These are phyloP conservation scores for Seira musarum DNA, from an alignment of 2,888 invertebrate species.

Conservation along the genomic window DNA sequence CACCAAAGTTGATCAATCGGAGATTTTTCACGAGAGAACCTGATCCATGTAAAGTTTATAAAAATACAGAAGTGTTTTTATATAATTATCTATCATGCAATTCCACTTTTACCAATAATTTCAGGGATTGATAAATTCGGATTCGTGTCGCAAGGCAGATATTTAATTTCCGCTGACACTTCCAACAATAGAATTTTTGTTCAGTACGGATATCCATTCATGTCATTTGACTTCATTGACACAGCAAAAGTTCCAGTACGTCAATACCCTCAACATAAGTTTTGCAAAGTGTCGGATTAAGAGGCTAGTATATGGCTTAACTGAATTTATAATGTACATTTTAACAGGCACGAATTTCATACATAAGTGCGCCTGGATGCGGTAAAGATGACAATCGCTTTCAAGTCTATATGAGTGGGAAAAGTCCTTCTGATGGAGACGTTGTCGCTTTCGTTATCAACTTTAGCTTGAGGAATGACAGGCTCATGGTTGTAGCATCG, in stretches of 20 bases:
- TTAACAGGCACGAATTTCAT: slow-evolving; percentile 58
- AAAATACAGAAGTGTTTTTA: not conserved
- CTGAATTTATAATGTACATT: slow-evolving; percentile 6
- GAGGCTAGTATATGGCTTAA: slow-evolving; percentile 14
- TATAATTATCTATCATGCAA: no score
- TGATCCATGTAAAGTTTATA: slow-evolving; percentile 29
- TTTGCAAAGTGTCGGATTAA: slow-evolving; percentile 4
- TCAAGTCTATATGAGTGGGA: slow-evolving; percentile 56
- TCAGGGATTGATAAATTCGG: slow-evolving; percentile 62
- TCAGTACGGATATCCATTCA: slow-evolving; percentile 64
- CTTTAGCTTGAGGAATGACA: slow-evolving; percentile 62
- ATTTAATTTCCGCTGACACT: slow-evolving; percentile 61
- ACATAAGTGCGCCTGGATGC: slow-evolving; percentile 62
- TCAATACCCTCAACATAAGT: slow-evolving; percentile 1
- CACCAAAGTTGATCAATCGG: slow-evolving; percentile 61
- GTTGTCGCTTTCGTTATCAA: slow-evolving; percentile 61
- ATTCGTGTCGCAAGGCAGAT: slow-evolving; percentile 63
- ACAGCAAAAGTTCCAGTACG: slow-evolving; percentile 52
- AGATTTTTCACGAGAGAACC: slow-evolving; percentile 54
- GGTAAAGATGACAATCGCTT: slow-evolving; percentile 63
- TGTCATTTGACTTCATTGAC: slow-evolving; percentile 65
- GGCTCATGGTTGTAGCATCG: slow-evolving; percentile 61
- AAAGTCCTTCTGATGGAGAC: slow-evolving; percentile 36
- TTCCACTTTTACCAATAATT: not conserved
- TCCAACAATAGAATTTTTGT: slow-evolving; percentile 58